Evolutionary conservation across 2,113 vertebrate species (phyloP).

Genomic region (Hoplias malabaricus): DNA sequence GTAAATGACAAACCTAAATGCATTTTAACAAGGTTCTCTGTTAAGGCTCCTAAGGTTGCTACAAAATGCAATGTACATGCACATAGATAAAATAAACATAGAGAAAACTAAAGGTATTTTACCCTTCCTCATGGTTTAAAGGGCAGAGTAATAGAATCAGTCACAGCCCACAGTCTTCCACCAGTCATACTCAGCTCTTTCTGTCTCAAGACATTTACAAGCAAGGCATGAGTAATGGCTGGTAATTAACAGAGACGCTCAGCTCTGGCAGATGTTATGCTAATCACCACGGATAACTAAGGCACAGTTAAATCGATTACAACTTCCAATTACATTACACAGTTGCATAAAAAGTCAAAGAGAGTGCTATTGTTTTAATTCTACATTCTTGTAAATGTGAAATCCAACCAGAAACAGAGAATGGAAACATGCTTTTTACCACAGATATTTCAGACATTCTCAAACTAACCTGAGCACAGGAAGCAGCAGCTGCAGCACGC

Average conservation of each 20-base stretch:
- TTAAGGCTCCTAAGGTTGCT: no score
- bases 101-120: background rate
- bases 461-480: background rate
- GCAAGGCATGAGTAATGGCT: constrained; percentile 16
- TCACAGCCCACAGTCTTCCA: background rate
- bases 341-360: background rate
- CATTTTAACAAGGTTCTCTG: no score
- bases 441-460: background rate
- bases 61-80: no score
- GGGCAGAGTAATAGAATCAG: background rate
- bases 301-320: constrained; percentile 18
- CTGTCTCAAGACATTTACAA: constrained; percentile 3
- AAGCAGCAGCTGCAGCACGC: background rate
- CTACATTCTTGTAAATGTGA: background rate
- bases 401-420: background rate
- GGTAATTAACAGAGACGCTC: constrained; percentile 37
- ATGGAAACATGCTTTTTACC: background rate
- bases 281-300: constrained; percentile 40
- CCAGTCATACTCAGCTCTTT: background rate
- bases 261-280: constrained; percentile 44
- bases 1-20: no score
- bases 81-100: no score
- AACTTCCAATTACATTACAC: constrained; percentile 25
- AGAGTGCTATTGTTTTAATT: background rate
- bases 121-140: background rate